Evolutionary conservation across 2,888 invertebrate genomes (phyloP).

Genomic region (Phengaris alcon): DNA sequence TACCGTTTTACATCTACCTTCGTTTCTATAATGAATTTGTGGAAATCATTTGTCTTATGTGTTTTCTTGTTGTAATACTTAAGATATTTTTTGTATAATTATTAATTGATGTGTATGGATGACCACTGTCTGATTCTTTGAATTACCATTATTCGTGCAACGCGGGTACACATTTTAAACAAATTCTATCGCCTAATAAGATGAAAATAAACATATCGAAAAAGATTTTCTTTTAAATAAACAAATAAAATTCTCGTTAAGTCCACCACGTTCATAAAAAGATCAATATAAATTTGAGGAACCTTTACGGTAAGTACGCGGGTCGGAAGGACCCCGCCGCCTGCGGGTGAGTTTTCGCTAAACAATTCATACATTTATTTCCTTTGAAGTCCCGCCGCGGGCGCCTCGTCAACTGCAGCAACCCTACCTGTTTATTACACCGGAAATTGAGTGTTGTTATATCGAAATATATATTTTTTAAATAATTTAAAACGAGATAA

Average conservation of each 20-base stretch:
- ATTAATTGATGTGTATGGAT: no score
- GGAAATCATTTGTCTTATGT: no score
- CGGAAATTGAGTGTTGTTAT: conserved; percentile 43
- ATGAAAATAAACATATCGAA: background rate
- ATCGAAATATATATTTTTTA: conserved; percentile 33
- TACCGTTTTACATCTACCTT: no score
- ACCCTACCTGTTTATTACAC: conserved; percentile 54
- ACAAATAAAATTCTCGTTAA: background rate
- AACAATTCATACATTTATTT: conserved; percentile 76
- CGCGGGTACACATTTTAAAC: background rate
- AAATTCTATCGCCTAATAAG: background rate
- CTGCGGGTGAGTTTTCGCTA: conserved; percentile 64
- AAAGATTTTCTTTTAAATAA: background rate
- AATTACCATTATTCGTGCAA: no score
- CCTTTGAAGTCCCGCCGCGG: conserved; percentile 73
- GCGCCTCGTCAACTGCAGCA: conserved; percentile 71
- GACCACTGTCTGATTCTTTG: no score
- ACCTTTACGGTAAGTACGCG: conserved; percentile 32
- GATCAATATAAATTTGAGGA: conserved; percentile 15
- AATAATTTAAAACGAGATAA: conserved; percentile 4
- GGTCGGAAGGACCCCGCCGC: conserved; percentile 53
- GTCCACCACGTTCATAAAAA: conserved; percentile 17
- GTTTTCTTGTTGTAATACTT: no score
- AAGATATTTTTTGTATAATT: no score
- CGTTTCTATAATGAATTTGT: no score